phyloP scores from a whole-genome alignment of 2,888 invertebrate species.

The Empis livida region DNA sequence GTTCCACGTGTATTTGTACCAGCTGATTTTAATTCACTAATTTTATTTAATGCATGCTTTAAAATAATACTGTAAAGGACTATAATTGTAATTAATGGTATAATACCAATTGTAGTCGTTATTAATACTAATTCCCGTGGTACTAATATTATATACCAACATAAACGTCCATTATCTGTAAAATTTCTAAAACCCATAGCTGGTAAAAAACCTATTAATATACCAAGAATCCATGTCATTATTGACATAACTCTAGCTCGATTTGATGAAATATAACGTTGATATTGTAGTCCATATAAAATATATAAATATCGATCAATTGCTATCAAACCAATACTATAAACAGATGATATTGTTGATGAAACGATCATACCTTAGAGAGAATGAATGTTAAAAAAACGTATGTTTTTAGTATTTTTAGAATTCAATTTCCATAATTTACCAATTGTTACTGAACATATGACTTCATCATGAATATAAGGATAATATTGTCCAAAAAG shows the following conservation, averaged over 20 bases:
- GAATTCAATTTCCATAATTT: background rate
- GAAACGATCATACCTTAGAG: constrained; percentile 51
- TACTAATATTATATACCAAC: constrained; percentile 45
- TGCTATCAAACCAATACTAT: constrained; percentile 49
- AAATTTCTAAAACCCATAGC: constrained; percentile 44
- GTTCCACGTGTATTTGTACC: constrained; percentile 29
- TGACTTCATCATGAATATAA: constrained; percentile 27
- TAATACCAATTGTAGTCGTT: constrained; percentile 41
- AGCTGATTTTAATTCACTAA: constrained; percentile 36
- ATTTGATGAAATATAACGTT: constrained; percentile 45
- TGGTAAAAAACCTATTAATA: constrained; percentile 46
- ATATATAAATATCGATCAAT: constrained; percentile 52
- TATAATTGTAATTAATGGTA: constrained; percentile 38
- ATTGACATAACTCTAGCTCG: constrained; percentile 43
- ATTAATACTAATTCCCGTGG: constrained; percentile 43
- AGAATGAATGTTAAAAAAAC: constrained; percentile 10
- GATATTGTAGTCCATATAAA: constrained; percentile 48
- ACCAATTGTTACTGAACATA: constrained; percentile 37
- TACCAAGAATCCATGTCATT: constrained; percentile 44
- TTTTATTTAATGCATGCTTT: constrained; percentile 43
- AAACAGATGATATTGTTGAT: constrained; percentile 48
- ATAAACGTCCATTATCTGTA: constrained; percentile 40
- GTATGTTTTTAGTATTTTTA: background rate
- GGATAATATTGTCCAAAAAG: constrained; percentile 41
- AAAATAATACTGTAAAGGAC: constrained; percentile 47